Conservation (phyloP, 2,797 vertebrate genomes). For the Catharus ustulatus region DNA sequence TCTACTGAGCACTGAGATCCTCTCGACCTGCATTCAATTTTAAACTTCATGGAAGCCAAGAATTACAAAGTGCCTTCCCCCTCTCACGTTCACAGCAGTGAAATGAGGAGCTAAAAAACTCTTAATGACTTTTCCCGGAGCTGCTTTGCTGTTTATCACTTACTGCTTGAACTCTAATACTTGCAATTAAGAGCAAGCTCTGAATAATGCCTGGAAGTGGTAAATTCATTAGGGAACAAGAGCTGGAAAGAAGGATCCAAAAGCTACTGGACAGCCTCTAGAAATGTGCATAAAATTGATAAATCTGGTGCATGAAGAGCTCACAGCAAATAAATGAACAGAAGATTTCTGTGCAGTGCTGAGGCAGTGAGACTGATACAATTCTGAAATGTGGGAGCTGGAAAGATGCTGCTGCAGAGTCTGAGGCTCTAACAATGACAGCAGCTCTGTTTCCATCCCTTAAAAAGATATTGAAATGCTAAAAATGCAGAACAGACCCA, state of each 20-base stretch:
- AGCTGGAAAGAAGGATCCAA: conserved; percentile 7
- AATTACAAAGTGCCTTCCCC: background rate
- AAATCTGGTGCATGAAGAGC: background rate
- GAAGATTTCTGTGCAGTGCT: background rate
- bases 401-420: background rate
- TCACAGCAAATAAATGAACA: background rate
- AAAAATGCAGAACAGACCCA: background rate
- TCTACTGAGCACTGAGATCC: background rate
- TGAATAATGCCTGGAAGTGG: background rate
- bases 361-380: background rate
- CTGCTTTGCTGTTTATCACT: background rate
- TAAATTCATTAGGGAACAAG: background rate
- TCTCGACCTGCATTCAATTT: background rate
- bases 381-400: background rate
- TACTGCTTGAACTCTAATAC: background rate
- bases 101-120: background rate
- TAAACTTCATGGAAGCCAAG: background rate
- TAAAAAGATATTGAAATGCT: background rate
- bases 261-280: conserved; percentile 4
- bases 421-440: background rate
- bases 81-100: background rate
- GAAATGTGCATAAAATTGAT: conserved; percentile 7
- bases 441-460: background rate
- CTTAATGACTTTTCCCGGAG: background rate
- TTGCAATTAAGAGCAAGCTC: background rate